Evolutionary conservation across 2,888 invertebrate genomes (phyloP).

Genomic region (Drosophila rellima): DNA sequence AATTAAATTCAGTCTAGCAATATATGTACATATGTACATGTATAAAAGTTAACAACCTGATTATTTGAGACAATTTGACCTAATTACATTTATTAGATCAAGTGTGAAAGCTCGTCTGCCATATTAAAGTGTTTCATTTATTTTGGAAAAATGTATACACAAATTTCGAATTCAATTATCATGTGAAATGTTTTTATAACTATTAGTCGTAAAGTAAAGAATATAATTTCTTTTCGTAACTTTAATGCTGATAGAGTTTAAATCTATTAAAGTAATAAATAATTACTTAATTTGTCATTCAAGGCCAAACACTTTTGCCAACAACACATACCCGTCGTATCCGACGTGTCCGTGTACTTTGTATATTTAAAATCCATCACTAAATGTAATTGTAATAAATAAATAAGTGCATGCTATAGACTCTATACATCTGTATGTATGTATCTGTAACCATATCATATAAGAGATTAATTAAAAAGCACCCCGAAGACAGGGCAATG

Average conservation of each 20-base stretch:
- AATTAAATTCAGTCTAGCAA: background rate
- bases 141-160: too few relatives aligned
- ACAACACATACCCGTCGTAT: constrained; percentile 20
- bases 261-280: too few relatives aligned
- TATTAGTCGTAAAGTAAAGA: too few relatives aligned
- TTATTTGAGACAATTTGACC: background rate
- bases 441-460: constrained; percentile 15
- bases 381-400: constrained; percentile 49
- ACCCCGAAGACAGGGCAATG: constrained; percentile 45
- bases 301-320: constrained; percentile 22
- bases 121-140: background rate
- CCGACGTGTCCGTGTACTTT: constrained; percentile 44
- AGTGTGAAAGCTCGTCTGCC: background rate
- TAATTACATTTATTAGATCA: background rate
- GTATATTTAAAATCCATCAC: constrained; percentile 27
- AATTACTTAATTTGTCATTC: background rate
- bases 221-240: too few relatives aligned
- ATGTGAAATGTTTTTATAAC: too few relatives aligned
- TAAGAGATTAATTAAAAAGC: constrained; percentile 45
- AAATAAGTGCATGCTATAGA: constrained; percentile 33
- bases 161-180: too few relatives aligned
- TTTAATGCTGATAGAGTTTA: too few relatives aligned
- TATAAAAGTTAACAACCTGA: background rate
- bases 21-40: background rate
- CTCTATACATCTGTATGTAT: background rate